Conservation (phyloP, 1,140 invertebrate species). For the Belonocnema kinseyi region DNA sequence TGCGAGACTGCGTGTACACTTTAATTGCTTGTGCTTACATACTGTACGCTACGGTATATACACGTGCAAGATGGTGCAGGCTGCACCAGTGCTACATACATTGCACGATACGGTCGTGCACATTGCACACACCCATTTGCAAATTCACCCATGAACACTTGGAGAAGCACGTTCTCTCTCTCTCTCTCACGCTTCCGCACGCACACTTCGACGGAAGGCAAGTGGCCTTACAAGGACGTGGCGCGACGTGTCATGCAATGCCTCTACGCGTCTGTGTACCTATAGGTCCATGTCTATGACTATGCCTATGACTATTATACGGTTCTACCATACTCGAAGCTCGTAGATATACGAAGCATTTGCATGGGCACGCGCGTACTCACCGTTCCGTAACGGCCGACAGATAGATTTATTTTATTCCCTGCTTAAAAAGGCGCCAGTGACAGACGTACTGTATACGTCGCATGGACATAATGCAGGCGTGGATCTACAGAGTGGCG, state of each 20-base stretch:
- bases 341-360: constrained; percentile 48
- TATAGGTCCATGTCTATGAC: constrained; percentile 3
- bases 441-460: constrained; percentile 19
- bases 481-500: no score
- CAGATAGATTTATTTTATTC: constrained; percentile 36
- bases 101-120: constrained; percentile 4
- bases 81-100: not conserved
- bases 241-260: constrained; percentile 59
- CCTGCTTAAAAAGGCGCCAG: not conserved
- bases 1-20: constrained; percentile 5
- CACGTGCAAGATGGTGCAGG: not conserved
- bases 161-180: no score
- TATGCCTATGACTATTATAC: no score
- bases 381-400: constrained; percentile 44
- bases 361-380: constrained; percentile 58
- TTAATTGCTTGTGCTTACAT: constrained; percentile 1
- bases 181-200: no score
- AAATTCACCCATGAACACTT: constrained; percentile 36
- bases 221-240: constrained; percentile 75
- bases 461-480: not conserved
- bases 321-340: constrained; percentile 31
- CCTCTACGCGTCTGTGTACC: constrained; percentile 45
- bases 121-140: not conserved
- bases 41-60: not conserved
- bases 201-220: constrained; percentile 59